Evolutionary conservation across 2,113 vertebrate species (phyloP).

Genomic region (Tenrec ecaudatus): DNA sequence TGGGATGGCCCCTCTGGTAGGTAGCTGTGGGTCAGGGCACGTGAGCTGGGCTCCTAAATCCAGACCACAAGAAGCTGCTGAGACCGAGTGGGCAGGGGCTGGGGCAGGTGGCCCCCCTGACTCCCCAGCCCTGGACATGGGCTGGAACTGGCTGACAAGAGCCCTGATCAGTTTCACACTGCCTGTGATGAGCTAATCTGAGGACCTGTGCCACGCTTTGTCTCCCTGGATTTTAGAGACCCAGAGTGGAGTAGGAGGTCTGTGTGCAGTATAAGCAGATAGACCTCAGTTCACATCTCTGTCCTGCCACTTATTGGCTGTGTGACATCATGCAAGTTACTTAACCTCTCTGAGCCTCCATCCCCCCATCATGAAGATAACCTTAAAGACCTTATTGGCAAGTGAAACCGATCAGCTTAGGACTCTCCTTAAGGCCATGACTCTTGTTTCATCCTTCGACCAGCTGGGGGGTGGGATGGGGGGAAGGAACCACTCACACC

Average conservation of each 20-base stretch:
- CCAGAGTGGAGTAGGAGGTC: too few species aligned
- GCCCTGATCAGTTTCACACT: not conserved
- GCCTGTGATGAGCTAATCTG: not conserved
- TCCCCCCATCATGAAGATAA: not conserved
- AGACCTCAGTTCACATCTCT: not conserved
- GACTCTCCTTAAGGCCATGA: too few species aligned
- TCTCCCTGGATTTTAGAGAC: not conserved
- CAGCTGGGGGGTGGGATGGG: too few species aligned
- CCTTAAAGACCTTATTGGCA: not conserved
- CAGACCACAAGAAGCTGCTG: not conserved
- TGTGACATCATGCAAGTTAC: not conserved
- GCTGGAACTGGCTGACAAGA: not conserved
- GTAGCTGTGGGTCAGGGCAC: fast-evolving
- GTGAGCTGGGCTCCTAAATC: not conserved
- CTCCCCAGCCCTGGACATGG: not conserved
- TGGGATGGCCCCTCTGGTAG: not conserved
- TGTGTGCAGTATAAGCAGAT: not conserved
- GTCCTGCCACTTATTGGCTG: not conserved
- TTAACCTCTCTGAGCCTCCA: slow-evolving; percentile 31
- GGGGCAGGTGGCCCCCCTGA: too few species aligned
- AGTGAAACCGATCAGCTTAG: not conserved
- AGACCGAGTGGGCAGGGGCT: not conserved
- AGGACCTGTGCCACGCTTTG: not conserved
- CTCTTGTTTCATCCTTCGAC: too few species aligned
- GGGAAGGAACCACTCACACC: too few species aligned